Evolutionary conservation across 2,797 vertebrate genomes (phyloP), one percentile per base, ranked within the genome.

Genomic region (Petrocephalus schoutedeni): DNA sequence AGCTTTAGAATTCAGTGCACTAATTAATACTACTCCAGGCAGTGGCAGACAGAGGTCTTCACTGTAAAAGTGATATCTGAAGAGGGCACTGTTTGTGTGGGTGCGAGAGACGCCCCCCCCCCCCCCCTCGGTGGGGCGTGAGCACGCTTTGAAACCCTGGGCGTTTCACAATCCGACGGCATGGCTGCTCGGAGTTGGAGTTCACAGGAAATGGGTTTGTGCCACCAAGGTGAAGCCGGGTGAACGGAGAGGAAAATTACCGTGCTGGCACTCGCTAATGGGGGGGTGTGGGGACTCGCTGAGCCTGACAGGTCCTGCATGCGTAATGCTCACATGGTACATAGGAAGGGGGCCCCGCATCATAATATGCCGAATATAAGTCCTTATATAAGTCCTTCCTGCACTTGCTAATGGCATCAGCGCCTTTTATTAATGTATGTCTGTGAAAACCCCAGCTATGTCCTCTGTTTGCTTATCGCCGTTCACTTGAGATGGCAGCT

Each of bases 1-100:
- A 86, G 89, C 90, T 89, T 92, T 92, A 89, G 89, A 90, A 91
- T 90, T 91, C 61, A 84, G 36, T 86, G 51, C 87, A 57, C 88
- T 91, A 89, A 92, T 92, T 91, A 91, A 91, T 90, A 90, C 87
- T 84, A 74, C 23, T 85, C 51, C 80, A 87, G 58, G 56, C 89
- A 90, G 71, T 4, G 28, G 51, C 74, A 84, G 7, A 58, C 58
- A 54, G 59, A 74, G 67, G 85, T 54, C 19, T 49, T 32, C 53
- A 45, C 85, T 88, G 87, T n/a, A 23, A 87, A 67, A 57, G 16
- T 61, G 85, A 23, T 8, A 19, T n/a, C 56, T 1, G 58, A 45
- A 61, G 85, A 54, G 57, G 16, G 32, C 1, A 4, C 4, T 9
- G 85, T n/a, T 56, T 61, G 57, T 51, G 58, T 49, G 16, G 0